Evolutionary conservation across 2,113 vertebrate species (phyloP).

Genomic region (Sturnus vulgaris): DNA sequence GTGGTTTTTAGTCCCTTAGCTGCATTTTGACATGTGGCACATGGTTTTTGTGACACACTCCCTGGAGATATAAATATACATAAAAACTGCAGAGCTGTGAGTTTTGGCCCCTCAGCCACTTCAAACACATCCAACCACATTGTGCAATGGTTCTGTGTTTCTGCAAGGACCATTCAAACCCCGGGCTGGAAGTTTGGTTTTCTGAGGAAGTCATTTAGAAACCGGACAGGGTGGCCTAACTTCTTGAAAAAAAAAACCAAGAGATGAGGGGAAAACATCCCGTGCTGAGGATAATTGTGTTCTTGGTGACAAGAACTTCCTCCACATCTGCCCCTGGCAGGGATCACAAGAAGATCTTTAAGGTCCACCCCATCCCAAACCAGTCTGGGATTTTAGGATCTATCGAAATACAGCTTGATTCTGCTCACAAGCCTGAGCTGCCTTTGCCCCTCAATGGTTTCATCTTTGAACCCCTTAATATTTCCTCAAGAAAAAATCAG

Average conservation of each 20-base stretch:
- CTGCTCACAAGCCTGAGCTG: neutral
- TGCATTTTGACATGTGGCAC: neutral
- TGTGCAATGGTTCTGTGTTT: neutral
- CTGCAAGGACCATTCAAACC: neutral
- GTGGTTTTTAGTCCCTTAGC: neutral
- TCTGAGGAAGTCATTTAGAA: conserved; percentile 42
- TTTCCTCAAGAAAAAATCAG: neutral
- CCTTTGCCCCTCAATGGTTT: neutral
- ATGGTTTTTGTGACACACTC: neutral
- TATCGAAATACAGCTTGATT: neutral
- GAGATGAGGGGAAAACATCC: neutral
- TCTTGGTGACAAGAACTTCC: neutral
- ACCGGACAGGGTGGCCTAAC: neutral
- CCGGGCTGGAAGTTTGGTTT: neutral
- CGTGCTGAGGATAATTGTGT: neutral
- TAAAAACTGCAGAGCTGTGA: neutral
- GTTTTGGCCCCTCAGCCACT: neutral
- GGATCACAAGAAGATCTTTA: neutral
- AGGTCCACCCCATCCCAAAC: neutral
- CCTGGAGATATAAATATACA: neutral
- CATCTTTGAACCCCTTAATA: neutral
- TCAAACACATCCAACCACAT: neutral
- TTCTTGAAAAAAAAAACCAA: neutral
- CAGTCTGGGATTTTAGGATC: neutral
- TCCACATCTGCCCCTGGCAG: neutral